A percentile compares a stretch with the other conserved stretches of the same genome.
These are phyloP conservation scores for Trypoxylon attenuatum DNA, from an alignment of 2,888 invertebrate genomes.

Conservation along the genomic window DNA sequence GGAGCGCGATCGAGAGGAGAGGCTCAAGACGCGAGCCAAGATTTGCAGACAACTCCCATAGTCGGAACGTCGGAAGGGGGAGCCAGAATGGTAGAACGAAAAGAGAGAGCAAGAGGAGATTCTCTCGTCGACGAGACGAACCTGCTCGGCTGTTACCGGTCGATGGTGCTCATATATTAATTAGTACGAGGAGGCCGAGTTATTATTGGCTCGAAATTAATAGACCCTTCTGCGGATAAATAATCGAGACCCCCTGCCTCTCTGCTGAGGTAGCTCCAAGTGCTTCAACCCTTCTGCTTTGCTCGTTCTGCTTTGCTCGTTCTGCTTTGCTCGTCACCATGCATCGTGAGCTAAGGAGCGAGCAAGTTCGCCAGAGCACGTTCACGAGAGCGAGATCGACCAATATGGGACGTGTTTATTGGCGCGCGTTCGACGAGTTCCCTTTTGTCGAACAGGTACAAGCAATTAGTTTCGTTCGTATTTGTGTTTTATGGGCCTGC, in stretches of 20 bases:
- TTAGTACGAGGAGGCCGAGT: slow-evolving; percentile 66
- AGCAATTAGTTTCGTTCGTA: slow-evolving; percentile 51
- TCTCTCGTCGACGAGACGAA: slow-evolving; percentile 60
- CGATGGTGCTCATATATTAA: slow-evolving; percentile 68
- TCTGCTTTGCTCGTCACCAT: too few species aligned
- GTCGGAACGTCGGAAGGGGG: too few species aligned
- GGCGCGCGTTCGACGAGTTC: slow-evolving; percentile 44
- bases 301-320: too few species aligned
- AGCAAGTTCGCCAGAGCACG: neutral
- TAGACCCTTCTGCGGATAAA: slow-evolving; percentile 68
- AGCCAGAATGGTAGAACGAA: slow-evolving; percentile 16
- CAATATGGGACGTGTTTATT: slow-evolving; percentile 50
- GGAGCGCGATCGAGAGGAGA: slow-evolving; percentile 5
- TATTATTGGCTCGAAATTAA: slow-evolving; percentile 68
- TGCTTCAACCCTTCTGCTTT: slow-evolving; percentile 32
- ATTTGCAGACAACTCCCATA: too few species aligned
- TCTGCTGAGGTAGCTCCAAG: slow-evolving; percentile 38
- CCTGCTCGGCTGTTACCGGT: slow-evolving; percentile 61
- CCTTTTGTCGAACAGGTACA: slow-evolving; percentile 55
- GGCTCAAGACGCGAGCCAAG: slow-evolving; percentile 17
- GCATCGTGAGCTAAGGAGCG: slow-evolving; percentile 25
- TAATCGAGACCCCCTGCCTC: slow-evolving; percentile 49
- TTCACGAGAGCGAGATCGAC: slow-evolving; percentile 10
- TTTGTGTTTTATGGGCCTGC: slow-evolving; percentile 46
- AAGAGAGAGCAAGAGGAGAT: slow-evolving; percentile 18